phyloP scores from a whole-genome alignment of 2,888 invertebrate species.

The Amphipoea lucens region DNA sequence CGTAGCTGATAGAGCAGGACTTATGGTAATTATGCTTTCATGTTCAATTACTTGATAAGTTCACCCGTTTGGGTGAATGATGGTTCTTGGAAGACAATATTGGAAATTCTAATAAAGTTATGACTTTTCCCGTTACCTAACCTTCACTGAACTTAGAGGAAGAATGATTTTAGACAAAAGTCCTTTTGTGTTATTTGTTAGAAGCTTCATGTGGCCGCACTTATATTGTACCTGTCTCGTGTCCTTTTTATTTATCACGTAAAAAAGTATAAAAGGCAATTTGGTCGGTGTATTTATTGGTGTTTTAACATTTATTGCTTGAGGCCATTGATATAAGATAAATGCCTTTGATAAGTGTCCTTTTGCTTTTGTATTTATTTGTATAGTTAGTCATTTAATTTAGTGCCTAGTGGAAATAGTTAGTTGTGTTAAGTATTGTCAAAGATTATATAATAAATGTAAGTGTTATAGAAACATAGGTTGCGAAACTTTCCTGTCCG shows the following conservation, averaged over 20 bases:
- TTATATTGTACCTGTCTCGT: neutral
- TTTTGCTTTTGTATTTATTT: neutral
- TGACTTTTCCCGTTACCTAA: neutral
- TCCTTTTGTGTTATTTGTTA: neutral
- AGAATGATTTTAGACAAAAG: neutral
- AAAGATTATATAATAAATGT: neutral
- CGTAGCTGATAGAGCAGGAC: slow-evolving; percentile 96
- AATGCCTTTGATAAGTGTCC: neutral
- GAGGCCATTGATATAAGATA: no score
- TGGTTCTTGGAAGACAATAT: slow-evolving; percentile 1
- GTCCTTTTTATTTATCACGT: slow-evolving; percentile 8
- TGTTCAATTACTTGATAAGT: slow-evolving; percentile 16
- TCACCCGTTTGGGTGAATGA: slow-evolving; percentile 9
- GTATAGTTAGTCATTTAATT: neutral
- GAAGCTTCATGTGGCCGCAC: neutral
- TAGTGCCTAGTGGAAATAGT: neutral
- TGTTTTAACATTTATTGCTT: neutral
- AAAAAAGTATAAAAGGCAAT: slow-evolving; percentile 10
- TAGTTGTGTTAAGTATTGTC: neutral
- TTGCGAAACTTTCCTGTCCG: neutral
- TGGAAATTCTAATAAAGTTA: slow-evolving; percentile 8
- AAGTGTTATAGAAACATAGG: neutral
- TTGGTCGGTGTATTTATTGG: neutral
- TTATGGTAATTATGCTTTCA: slow-evolving; percentile 91
- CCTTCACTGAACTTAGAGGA: neutral